Percentiles rank a stretch among this genome's conserved stretches.
Conservation (phyloP, 2,888 invertebrate species). For the Eutolmus rufibarbis region DNA sequence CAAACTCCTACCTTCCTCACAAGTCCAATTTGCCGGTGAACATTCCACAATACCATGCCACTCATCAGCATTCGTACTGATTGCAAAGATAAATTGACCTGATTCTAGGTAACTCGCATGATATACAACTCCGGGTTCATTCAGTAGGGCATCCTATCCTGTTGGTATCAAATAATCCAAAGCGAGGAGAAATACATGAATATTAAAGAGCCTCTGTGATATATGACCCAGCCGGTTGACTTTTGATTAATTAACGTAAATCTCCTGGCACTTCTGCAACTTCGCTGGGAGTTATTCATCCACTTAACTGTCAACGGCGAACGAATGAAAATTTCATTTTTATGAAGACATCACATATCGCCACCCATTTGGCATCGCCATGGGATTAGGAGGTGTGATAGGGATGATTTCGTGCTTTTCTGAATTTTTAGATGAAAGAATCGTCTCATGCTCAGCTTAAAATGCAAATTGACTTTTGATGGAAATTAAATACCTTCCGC, state of each 20-base stretch:
- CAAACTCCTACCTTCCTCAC: conserved; percentile 6
- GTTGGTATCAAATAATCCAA: conserved; percentile 22
- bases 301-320: conserved; percentile 24
- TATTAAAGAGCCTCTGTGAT: conserved; percentile 29
- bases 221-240: conserved; percentile 33
- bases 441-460: background rate
- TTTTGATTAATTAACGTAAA: conserved; percentile 40
- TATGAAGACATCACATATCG: conserved; percentile 33
- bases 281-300: conserved; percentile 29
- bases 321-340: conserved; percentile 38
- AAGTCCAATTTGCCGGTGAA: conserved; percentile 10
- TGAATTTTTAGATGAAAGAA: background rate
- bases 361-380: background rate
- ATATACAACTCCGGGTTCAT: conserved; percentile 14
- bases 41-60: conserved; percentile 3
- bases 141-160: background rate
- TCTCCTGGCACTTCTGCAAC: conserved; percentile 37
- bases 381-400: background rate
- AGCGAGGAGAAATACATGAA: conserved; percentile 25
- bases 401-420: background rate
- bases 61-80: conserved; percentile 11
- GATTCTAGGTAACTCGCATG: conserved; percentile 30
- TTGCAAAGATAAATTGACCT: conserved; percentile 38
- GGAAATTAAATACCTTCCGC: background rate
- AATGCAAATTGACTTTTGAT: background rate